Evolutionary conservation across 2,797 vertebrate genomes (phyloP), one percentile per base, ranked within the genome.

Genomic region (Graptemys geographica): DNA sequence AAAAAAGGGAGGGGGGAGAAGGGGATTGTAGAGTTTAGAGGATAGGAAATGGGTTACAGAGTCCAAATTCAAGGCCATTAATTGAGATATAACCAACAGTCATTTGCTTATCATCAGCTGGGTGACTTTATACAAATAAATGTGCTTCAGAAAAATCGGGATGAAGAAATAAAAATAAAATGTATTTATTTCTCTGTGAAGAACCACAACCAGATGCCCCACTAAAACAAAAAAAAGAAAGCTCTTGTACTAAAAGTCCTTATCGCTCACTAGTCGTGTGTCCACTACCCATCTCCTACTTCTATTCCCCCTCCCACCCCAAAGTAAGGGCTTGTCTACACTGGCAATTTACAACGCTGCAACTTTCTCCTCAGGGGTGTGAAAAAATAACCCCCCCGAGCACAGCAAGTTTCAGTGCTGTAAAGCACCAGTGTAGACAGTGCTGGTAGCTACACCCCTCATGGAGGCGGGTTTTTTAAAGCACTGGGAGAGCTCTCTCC

Each of bases 251-350:
- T 90, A 95, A 95, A 94, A 95, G 8, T 59, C 55, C 51, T 90
- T 94, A 41, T 56, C 87, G 80, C 79, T 88, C 76, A 44, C 94
- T 79, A 94, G 86, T 91, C 84, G 55, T 95, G 95, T 95, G 95
- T 92, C 88, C 23, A 59, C 27, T 1, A 19, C 8, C 47, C 92
- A 88, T 49, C 76, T 89, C 28, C 11, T 4, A 81, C 88, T 92
- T 96, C 93, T 78, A 82, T 44, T 94, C 83, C 59, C 47, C 44
- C 31, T 15, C 6, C 15, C 3, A 33, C 31, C 15, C 31, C 59
- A 47, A 90, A 79, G 28, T 53, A 55, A 55, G 53, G 21, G 53
- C 53, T 55, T 55, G 53, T 55, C 21, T 55, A 55, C 55, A 25
- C 23, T 25, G 55, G 23, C 55, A 25, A 55, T 55, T 55, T 55